Evolutionary conservation across 2,797 vertebrate genomes (phyloP).

Genomic region (Anisognathus igniventris): DNA sequence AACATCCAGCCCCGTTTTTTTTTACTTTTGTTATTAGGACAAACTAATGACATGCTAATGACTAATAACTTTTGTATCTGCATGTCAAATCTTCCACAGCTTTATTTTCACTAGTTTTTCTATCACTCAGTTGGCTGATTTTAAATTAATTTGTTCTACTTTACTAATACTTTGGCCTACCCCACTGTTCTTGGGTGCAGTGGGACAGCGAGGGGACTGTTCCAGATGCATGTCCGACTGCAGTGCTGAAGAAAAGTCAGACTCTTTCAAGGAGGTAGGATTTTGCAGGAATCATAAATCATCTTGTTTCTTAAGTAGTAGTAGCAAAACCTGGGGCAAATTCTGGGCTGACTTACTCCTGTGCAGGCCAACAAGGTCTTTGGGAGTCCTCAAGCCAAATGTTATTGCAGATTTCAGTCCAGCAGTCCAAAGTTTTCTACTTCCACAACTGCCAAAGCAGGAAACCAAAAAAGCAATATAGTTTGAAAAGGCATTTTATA

Average conservation of each 20-base stretch:
- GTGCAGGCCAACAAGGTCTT: constrained; percentile 10
- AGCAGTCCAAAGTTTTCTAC: constrained; percentile 8
- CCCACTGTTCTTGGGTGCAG: background rate
- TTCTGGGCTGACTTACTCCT: constrained; percentile 4
- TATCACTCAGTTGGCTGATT: background rate
- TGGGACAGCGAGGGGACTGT: background rate
- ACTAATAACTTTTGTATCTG: background rate
- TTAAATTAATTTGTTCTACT: background rate
- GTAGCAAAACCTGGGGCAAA: constrained; percentile 15
- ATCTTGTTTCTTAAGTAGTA: background rate
- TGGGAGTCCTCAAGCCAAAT: constrained; percentile 26
- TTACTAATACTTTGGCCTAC: background rate
- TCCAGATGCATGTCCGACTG: background rate
- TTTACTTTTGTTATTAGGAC: background rate
- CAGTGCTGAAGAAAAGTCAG: background rate
- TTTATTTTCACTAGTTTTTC: background rate
- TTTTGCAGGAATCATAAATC: constrained; percentile 16
- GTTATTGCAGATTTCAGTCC: constrained; percentile 26
- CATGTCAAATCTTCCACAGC: background rate
- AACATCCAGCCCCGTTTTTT: background rate
- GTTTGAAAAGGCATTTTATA: constrained; percentile 42
- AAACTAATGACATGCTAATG: background rate
- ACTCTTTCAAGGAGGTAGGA: background rate
- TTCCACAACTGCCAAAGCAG: constrained; percentile 51
- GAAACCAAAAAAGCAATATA: constrained; percentile 44